Evolutionary conservation across 2,888 invertebrate genomes (phyloP).

Genomic region (Shargacucullia verbasci): DNA sequence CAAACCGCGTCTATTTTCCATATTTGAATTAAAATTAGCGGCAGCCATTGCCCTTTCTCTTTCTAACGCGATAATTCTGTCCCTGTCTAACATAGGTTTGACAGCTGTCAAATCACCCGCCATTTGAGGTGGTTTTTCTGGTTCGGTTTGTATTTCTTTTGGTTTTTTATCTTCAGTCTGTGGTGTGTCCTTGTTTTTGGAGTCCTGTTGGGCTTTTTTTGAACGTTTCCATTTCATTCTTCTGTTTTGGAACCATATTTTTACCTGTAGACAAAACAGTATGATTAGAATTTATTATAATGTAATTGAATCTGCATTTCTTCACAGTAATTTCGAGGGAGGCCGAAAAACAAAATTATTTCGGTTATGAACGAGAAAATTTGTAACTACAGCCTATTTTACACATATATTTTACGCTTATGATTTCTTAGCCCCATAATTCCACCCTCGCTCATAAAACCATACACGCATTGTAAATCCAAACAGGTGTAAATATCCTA

Average conservation of each 20-base stretch:
- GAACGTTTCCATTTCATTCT: conserved; percentile 99
- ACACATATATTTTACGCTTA: too few species aligned
- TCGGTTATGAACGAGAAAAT: too few species aligned
- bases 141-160: conserved; percentile 71
- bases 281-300: too few species aligned
- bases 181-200: conserved; percentile 89
- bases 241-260: conserved; percentile 99
- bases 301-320: too few species aligned
- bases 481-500: conserved; percentile 58
- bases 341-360: too few species aligned
- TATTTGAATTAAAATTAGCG: conserved; percentile 86
- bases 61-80: conserved; percentile 84
- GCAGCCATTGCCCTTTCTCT: conserved; percentile 85
- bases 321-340: too few species aligned
- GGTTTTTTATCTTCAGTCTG: conserved; percentile 79
- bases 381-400: too few species aligned
- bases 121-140: conserved; percentile 75
- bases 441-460: conserved; percentile 17
- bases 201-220: conserved; percentile 98
- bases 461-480: conserved; percentile 39
- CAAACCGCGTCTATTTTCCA: conserved; percentile 85
- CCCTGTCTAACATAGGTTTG: conserved; percentile 85
- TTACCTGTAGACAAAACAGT: conserved; percentile 91
- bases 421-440: conserved; percentile 4
- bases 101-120: conserved; percentile 85